phyloP scores from a whole-genome alignment of 1,140 invertebrate species.

The Araneus ventricosus region DNA sequence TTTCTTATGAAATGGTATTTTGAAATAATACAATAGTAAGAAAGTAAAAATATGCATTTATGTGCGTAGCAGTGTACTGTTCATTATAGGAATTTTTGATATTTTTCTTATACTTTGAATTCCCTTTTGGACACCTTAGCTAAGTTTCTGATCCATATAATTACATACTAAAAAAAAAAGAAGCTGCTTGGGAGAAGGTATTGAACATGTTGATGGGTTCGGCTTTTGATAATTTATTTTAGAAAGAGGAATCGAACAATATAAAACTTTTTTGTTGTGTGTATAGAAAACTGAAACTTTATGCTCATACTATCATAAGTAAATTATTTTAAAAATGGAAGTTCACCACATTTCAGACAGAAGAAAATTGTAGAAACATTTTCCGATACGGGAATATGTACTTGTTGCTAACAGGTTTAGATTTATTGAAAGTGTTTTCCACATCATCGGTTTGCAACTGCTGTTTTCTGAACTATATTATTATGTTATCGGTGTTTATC shows the following conservation, averaged over 20 bases:
- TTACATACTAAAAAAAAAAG: not conserved
- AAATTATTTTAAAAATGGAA: not conserved
- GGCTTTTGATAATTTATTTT: not conserved
- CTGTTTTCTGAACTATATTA: constrained; percentile 29
- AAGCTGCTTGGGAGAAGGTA: not conserved
- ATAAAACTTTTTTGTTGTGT: not conserved
- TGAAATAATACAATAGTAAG: not conserved
- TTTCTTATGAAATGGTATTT: not conserved
- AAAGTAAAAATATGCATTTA: constrained; percentile 4
- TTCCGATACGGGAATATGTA: not conserved
- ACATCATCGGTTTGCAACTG: constrained; percentile 41
- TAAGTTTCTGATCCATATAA: not conserved
- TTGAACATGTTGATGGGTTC: not conserved
- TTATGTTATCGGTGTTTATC: constrained; percentile 62
- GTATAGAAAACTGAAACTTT: not conserved
- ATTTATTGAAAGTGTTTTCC: constrained; percentile 33
- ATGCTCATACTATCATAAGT: not conserved
- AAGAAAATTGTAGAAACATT: not conserved
- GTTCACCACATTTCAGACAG: not conserved
- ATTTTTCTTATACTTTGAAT: not conserved
- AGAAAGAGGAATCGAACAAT: not conserved
- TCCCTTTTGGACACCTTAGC: not conserved
- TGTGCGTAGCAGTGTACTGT: not conserved
- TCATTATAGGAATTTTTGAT: not conserved
- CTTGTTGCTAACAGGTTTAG: constrained; percentile 34